Evolutionary conservation across 2,797 vertebrate genomes (phyloP).

Genomic region (Enteromius treurensis): DNA sequence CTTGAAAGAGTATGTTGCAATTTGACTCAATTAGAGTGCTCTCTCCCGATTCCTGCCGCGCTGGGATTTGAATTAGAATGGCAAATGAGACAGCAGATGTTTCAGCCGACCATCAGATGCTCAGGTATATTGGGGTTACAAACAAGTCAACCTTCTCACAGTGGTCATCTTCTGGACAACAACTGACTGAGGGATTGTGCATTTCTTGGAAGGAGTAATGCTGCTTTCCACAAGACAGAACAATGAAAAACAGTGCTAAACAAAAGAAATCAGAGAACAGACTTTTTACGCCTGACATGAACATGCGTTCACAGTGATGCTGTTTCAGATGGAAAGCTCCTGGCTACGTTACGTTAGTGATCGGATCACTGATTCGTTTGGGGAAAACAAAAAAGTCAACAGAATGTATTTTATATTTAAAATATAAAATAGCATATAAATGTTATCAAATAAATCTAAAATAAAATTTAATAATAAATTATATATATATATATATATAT

Average conservation of each 20-base stretch:
- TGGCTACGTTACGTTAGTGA: not conserved
- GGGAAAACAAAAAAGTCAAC: not conserved
- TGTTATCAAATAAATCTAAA: too few relatives aligned
- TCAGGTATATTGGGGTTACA: slow-evolving; percentile 63
- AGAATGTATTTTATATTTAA: not conserved
- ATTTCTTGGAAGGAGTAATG: slow-evolving; percentile 22
- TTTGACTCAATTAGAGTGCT: slow-evolving; percentile 59
- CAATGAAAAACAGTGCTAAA: not conserved
- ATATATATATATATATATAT: too few relatives aligned
- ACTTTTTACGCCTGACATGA: not conserved
- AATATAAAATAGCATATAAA: too few relatives aligned
- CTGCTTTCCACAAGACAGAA: not conserved
- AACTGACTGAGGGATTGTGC: slow-evolving; percentile 48
- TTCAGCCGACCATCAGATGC: slow-evolving; percentile 62
- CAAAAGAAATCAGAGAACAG: not conserved
- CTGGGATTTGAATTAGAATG: slow-evolving; percentile 65
- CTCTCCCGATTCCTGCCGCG: slow-evolving; percentile 55
- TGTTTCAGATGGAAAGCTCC: not conserved
- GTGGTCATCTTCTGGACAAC: slow-evolving; percentile 48
- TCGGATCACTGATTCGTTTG: not conserved
- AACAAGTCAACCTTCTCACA: slow-evolving; percentile 55
- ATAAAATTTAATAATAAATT: not conserved
- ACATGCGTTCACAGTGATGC: not conserved
- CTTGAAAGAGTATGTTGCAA: slow-evolving; percentile 43
- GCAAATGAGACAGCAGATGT: slow-evolving; percentile 66